Evolutionary conservation across 2,797 vertebrate genomes (phyloP).

Genomic region (Thalassophryne amazonica): DNA sequence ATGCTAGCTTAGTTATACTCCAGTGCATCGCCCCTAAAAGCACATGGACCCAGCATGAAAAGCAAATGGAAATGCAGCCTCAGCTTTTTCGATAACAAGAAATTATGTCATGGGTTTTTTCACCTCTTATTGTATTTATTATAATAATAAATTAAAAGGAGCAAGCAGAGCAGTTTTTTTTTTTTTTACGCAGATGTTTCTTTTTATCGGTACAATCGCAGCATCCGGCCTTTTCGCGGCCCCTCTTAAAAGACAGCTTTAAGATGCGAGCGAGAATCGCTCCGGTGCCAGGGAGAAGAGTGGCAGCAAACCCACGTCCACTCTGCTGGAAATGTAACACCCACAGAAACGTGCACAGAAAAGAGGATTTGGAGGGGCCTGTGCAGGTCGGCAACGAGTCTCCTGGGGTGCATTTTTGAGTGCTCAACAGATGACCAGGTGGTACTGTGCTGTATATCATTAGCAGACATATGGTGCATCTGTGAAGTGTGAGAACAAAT

Average conservation of each 20-base stretch:
- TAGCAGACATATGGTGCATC: constrained; percentile 29
- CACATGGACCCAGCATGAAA: constrained; percentile 73
- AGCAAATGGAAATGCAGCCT: constrained; percentile 80
- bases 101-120: constrained; percentile 77
- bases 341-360: constrained; percentile 53
- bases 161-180: constrained; percentile 59
- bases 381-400: constrained; percentile 42
- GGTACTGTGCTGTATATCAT: constrained; percentile 39
- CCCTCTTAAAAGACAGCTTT: constrained; percentile 53
- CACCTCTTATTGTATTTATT: constrained; percentile 73
- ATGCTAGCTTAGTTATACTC: constrained; percentile 87
- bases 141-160: constrained; percentile 78
- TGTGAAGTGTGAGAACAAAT: constrained; percentile 19
- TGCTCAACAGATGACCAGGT: constrained; percentile 59
- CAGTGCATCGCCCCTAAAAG: constrained; percentile 80
- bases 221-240: constrained; percentile 54
- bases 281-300: constrained; percentile 64
- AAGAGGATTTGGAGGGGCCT: constrained; percentile 68
- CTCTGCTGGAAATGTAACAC: constrained; percentile 61
- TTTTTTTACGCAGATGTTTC: constrained; percentile 80
- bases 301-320: constrained; percentile 63
- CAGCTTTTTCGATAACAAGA: constrained; percentile 77
- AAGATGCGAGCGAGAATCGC: constrained; percentile 40
- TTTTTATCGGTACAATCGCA: constrained; percentile 67
- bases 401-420: constrained; percentile 40